Conservation (phyloP, 2,797 vertebrate species). For the Bradypodion pumilum region DNA sequence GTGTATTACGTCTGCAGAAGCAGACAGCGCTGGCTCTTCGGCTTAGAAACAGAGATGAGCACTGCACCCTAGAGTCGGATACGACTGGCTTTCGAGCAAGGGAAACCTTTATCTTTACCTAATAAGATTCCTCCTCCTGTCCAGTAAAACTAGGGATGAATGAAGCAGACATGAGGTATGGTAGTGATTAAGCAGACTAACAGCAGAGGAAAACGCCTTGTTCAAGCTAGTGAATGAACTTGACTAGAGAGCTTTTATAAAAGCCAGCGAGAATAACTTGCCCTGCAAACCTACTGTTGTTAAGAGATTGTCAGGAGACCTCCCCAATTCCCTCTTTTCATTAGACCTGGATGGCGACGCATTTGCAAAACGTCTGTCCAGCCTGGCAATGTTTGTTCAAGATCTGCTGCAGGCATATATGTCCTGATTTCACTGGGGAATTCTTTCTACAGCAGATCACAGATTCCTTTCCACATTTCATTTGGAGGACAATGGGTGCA, state of each 20-base stretch:
- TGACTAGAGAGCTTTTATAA: not conserved
- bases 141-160: too few species aligned
- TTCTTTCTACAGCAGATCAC: not conserved
- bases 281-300: not conserved
- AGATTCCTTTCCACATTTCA: not conserved
- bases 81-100: too few species aligned
- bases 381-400: not conserved
- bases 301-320: not conserved
- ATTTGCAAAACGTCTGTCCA: not conserved
- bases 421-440: not conserved
- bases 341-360: not conserved
- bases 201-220: not conserved
- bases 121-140: not conserved
- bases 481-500: not conserved
- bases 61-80: too few species aligned
- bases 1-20: not conserved
- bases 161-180: not conserved
- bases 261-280: not conserved
- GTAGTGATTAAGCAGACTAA: not conserved
- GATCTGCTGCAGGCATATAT: not conserved
- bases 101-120: too few species aligned
- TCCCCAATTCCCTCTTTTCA: not conserved
- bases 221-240: not conserved
- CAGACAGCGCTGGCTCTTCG: too few species aligned
- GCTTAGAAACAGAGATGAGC: too few species aligned